Base-by-base conservation (phyloP, 2,113 vertebrate species). In the Gobius niger region DNA sequence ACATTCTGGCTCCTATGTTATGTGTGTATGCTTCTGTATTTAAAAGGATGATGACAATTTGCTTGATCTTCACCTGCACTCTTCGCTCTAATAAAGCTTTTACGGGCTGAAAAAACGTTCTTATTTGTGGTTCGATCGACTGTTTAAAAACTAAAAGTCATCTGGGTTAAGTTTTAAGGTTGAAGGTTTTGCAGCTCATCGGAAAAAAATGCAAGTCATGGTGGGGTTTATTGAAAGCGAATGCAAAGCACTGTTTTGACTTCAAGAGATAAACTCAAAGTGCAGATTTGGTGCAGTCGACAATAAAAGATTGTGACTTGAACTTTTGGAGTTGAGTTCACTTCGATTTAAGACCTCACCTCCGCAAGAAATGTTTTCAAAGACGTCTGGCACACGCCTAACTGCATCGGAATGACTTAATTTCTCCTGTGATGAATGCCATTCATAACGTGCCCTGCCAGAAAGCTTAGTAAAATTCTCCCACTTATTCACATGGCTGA, bases 361-460 rank as follows among this genome's bases (percentile, higher is more conserved):
- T 57, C 54, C 24, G 6, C 13, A 3, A 11, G 11, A 7, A 54
- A 40, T 15, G 54, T 57, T 40, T 57, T 15, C 54, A 57, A 3
- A 40, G 54, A 4, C 54, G 24, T 4, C 24, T 14, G 7, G 8
- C 14, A 5, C 34, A 16, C 8, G 6, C 10, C 34, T 44, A 14
- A 19, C 14, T 18, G 14, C 69, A 75, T 70, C 44, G 7, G 1
- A 4, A 47, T 61, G 73, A 56, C 66, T 75, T 65, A 40, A 63
- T 78, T 78, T 44, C 54, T 56, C 40, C 49, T n/a, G 62, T 72
- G 75, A 81, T 64, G 24, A 65, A 68, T 78, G 49, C 3, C 11
- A 54, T 11, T 47, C 42, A 24, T 51, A 5, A 50, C 63, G 19
- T 14, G 19, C 34, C 46, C 44, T 57, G 72, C 65, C 74, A 54